Evolutionary conservation across 2,888 invertebrate species (phyloP), one percentile per base, ranked within the genome.

Genomic region (Amiota communis): DNA sequence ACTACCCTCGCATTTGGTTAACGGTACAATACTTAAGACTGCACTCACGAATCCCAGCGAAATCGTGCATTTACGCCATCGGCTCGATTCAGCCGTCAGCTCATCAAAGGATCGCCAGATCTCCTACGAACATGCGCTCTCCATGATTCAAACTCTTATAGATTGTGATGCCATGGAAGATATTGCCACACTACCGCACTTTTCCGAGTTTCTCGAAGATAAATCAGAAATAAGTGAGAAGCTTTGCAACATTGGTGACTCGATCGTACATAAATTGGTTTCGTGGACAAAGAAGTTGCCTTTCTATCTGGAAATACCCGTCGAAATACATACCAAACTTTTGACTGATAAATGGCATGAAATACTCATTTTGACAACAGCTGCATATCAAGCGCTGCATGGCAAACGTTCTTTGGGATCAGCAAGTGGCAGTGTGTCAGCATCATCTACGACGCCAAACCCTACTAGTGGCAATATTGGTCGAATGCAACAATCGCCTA

Each of bases 271-370:
- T 91, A 98, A 98, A 91, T 93, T 99, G 91, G 98, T 99, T 81
- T 97, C 98, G 90, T 99, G 99, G 99, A 98, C 98, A 86, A 98
- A 98, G 91, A 94, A 97, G 91, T 91, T 99, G 90, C 98, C 99
- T 74, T 99, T 99, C 91, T 99, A 98, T 90, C 92, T 95, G 90
- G 97, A 98, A 91, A 94, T 99, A 82, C 98, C 98, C 71, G 96
- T 98, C 86, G 97, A 98, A 91, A 96, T 97, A 82, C 98, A 97
- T 90, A 98, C 98, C 78, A 95, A 97, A 91, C 92, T 99, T 82
- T 92, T 99, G 87, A 98, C 98, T 88, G 97, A 97, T 91, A 97
- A 98, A 91, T 99, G 99, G 99, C 98, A 98, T 90, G 97, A 97
- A 92, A 94, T 97, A 86, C 93, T 97, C 86, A 97, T 97, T 84